Conservation (phyloP, 2,113 vertebrate genomes). For the Camarhynchus parvulus region DNA sequence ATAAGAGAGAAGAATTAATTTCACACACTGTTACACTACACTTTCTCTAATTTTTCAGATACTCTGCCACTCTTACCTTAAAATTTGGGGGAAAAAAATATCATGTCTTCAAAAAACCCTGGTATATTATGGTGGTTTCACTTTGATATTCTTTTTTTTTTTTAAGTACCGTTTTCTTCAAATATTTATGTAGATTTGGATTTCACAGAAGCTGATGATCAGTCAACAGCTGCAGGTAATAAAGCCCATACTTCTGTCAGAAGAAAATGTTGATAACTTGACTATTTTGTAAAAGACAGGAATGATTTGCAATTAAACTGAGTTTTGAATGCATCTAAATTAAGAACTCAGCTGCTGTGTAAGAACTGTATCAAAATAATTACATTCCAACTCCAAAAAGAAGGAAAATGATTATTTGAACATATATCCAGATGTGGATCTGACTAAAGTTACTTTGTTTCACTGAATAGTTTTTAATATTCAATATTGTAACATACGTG, state of each 20-base stretch:
- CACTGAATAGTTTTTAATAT: background rate
- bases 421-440: background rate
- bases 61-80: background rate
- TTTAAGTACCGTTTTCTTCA: background rate
- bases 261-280: background rate
- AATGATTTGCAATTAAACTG: slow-evolving; percentile 8
- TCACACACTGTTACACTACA: background rate
- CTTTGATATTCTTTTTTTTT: background rate
- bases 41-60: background rate
- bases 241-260: background rate
- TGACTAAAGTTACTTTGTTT: background rate
- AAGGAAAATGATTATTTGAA: background rate
- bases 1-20: background rate
- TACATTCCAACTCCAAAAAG: background rate
- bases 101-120: background rate
- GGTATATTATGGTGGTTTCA: background rate
- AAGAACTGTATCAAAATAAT: background rate
- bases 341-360: background rate
- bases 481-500: background rate
- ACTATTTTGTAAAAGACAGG: background rate
- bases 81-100: fast-evolving
- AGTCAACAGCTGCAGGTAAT: background rate
- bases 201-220: background rate
- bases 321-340: slow-evolving; percentile 8
- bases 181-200: background rate